Evolutionary conservation across 2,888 invertebrate genomes (phyloP).

Genomic region (Leptinotarsa haldemani): DNA sequence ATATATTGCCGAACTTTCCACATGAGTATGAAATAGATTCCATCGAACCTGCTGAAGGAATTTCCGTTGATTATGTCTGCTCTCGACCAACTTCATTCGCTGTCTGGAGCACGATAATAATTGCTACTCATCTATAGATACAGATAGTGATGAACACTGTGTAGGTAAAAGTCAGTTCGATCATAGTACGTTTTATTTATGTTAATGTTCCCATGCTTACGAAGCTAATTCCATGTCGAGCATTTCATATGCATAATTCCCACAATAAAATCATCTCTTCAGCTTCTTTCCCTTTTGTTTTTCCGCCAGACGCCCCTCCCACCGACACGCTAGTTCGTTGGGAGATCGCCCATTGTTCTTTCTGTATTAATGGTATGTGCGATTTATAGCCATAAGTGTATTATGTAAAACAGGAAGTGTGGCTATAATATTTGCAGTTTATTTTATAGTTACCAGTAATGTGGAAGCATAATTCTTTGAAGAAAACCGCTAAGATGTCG

Average conservation of each 20-base stretch:
- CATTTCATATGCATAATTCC: constrained; percentile 34
- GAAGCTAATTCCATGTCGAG: constrained; percentile 48
- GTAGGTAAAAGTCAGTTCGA: constrained; percentile 26
- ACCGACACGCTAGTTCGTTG: neutral
- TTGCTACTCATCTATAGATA: constrained; percentile 9
- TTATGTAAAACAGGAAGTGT: constrained; percentile 33
- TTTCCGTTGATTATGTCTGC: neutral
- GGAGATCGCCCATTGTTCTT: constrained; percentile 10
- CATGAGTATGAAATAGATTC: neutral
- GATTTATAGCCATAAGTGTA: constrained; percentile 15
- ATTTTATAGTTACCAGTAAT: constrained; percentile 26
- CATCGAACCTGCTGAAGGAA: neutral
- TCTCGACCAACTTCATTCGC: neutral
- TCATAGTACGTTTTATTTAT: constrained; percentile 43
- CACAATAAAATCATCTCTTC: constrained; percentile 17
- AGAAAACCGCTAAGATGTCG: constrained; percentile 28
- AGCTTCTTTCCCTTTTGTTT: constrained; percentile 3
- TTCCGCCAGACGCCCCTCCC: neutral
- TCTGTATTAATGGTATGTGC: constrained; percentile 7
- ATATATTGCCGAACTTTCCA: too few relatives aligned
- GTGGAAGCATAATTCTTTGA: constrained; percentile 30
- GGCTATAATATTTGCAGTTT: constrained; percentile 30
- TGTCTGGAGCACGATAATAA: neutral
- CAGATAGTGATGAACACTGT: constrained; percentile 30
- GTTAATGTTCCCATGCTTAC: constrained; percentile 46